Evolutionary conservation across 1,140 invertebrate species (phyloP), one percentile per base, ranked within the genome.

Genomic region (Drosophila mojavensis): DNA sequence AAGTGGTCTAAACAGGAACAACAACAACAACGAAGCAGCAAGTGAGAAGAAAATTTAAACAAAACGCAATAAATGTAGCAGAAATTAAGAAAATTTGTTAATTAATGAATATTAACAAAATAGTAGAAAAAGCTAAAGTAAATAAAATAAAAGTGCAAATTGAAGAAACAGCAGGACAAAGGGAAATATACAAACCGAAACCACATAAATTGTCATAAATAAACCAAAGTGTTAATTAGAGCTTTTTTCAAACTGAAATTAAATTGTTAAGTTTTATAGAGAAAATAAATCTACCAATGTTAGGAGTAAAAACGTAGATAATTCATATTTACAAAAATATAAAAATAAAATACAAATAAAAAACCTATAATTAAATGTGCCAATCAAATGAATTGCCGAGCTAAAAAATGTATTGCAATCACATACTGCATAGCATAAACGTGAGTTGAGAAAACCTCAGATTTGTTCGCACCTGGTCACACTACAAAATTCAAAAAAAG

Each of bases 191-290:
- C 41, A 41, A 73, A 50, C 43, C 24, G 53, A 59, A 51, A 51
- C 36, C 36, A 54, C 61, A 43, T 54, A 45, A 58, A 61, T 41
- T 62, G 24, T 50, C 36, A 58, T 62, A 51, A 58, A 63, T 30
- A 47, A 39, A 50, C 36, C 51, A 67, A 66, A 65, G 65, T 63
- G 63, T 50, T 69, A 67, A 69, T 79, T 79, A 17, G 61, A 68
- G 36, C 45, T 54, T 39, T 53, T 41, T 53, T 33, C 6, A 36
- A 33, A 54, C 33, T 53, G 50, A 41, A 68, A 67, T 50, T 43
- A 43, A 24, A 24, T 59, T 51, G 48, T 24, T 62, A 28, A 51
- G 58, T 39, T 33, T n/a, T 61, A 2, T 26, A 61, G 11, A 62
- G n/a, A 5, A 53, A 51, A 55, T 9, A 54, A 43, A 30, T 26